Evolutionary conservation across 2,888 invertebrate species (phyloP), one percentile per base, ranked within the genome.

Genomic region (Andrena flavipes): DNA sequence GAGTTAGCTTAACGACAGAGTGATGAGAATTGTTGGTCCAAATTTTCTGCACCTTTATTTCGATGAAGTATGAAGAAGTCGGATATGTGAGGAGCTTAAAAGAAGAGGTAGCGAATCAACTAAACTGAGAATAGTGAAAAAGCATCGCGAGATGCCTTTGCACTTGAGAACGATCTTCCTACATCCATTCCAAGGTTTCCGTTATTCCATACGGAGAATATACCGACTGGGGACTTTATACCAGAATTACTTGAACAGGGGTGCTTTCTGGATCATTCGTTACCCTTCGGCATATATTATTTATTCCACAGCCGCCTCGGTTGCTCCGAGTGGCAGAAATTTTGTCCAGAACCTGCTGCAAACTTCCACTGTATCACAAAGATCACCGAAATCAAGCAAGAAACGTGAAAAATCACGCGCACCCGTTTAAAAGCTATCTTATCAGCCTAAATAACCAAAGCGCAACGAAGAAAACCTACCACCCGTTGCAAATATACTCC

Each of bases 221-320:
- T 35, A 29, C 10, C 30, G 33, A 56, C 63, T n/a, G 35, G 42
- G 42, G 29, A 63, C 56, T 42, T 60, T 33, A 42, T 30, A 10
- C 13, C 10, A 23, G 49, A 29, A 71, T 68, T 77, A 56, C 51
- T 29, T 16, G 49, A 70, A 48, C 60, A 85, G 78, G 80, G 87
- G 84, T 88, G 80, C 83, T 84, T 84, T 86, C 85, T 76, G 84
- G 84, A 87, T 90, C 84, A 86, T 91, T 89, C 88, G 88, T 89
- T 90, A 88, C 84, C 82, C 74, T 86, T 87, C 85, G 86, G 85
- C 84, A 87, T 89, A 89, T 86, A 90, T 90, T 90, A 90, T 91
- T 91, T 89, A 90, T 89, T 87, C 84, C 73, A 82, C 84, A 85
- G 84, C 75, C 84, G 79, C 84, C 80, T 56, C 80, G 62, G 68